These are phyloP conservation scores for Mactromeris polynyma DNA, from an alignment of 2,888 invertebrate genomes.

Conservation along the genomic window DNA sequence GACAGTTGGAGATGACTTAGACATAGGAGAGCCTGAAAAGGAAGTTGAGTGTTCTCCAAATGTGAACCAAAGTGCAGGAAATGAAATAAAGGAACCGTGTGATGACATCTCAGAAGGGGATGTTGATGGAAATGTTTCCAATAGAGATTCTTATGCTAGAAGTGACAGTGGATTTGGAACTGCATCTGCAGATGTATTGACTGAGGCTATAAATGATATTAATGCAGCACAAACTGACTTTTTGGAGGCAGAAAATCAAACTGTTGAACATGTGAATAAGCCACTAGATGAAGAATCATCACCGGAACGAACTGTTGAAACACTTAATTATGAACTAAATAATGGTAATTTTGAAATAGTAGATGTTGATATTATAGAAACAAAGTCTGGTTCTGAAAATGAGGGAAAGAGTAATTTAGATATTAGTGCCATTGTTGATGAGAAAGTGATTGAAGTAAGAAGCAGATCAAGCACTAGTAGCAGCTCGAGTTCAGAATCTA, in stretches of 20 bases:
- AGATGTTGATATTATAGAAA: constrained; percentile 49
- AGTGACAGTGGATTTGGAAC: constrained; percentile 49
- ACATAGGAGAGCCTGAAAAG: not conserved
- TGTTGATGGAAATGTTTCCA: not conserved
- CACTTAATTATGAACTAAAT: constrained; percentile 59
- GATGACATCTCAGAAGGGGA: constrained; percentile 8
- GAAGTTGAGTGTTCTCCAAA: not conserved
- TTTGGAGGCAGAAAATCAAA: not conserved
- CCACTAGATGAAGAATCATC: not conserved
- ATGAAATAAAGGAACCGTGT: not conserved
- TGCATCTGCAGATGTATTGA: not conserved
- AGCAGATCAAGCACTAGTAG: not conserved
- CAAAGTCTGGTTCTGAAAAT: constrained; percentile 25
- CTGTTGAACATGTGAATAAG: not conserved
- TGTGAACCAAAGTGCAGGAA: not conserved
- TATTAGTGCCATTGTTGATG: not conserved
- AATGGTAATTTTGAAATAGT: constrained; percentile 46
- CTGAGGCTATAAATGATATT: not conserved
- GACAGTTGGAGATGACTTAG: constrained; percentile 48
- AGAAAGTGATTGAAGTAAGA: not conserved
- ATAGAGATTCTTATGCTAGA: constrained; percentile 9
- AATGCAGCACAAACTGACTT: not conserved
- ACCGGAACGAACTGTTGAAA: constrained; percentile 50
- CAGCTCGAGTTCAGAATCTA: not conserved
- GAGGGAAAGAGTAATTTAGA: not conserved